phyloP scores from a whole-genome alignment of 2,888 invertebrate genomes.

The Bellardia bayeri region DNA sequence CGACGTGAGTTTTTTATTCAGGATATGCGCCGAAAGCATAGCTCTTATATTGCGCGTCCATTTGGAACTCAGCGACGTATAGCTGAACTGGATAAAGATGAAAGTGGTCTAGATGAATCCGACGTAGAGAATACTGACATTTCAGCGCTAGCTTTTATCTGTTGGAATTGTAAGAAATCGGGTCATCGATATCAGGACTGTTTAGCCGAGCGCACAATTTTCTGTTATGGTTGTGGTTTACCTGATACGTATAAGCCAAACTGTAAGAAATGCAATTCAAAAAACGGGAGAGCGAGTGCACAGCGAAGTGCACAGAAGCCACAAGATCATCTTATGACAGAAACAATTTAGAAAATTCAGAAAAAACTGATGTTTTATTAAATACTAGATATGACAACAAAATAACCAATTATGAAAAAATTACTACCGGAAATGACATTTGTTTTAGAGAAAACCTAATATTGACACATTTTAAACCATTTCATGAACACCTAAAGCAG shows the following conservation, averaged over 20 bases:
- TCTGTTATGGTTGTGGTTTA: conserved; percentile 30
- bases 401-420: no score
- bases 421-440: no score
- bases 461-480: no score
- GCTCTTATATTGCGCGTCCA: background rate
- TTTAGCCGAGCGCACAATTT: background rate
- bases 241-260: conserved; percentile 17
- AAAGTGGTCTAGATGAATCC: background rate
- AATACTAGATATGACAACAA: no score
- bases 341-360: background rate
- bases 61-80: background rate
- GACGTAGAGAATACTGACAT: background rate
- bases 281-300: conserved; percentile 4
- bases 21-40: conserved; percentile 14
- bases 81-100: background rate
- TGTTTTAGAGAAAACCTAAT: no score
- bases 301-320: background rate
- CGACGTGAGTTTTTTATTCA: conserved; percentile 44
- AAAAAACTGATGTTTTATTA: no score
- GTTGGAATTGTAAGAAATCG: conserved; percentile 42
- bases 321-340: background rate
- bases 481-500: no score
- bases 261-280: conserved; percentile 28
- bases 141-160: background rate
- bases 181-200: conserved; percentile 38